These are phyloP conservation scores for Eumerus sabulonum DNA, from an alignment of 2,888 invertebrate species.

Conservation along the genomic window DNA sequence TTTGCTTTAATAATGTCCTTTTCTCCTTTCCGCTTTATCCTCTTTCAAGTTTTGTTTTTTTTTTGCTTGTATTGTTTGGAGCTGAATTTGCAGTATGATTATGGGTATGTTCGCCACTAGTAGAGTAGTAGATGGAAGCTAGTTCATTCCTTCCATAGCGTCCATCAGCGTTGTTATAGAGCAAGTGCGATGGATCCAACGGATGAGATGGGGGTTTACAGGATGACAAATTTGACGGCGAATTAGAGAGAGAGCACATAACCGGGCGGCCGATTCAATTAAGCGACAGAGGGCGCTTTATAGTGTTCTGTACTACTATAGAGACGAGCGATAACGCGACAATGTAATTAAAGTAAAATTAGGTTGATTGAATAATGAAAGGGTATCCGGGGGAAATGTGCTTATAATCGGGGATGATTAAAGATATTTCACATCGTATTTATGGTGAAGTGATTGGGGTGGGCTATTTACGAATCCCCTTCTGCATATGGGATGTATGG, in stretches of 20 bases:
- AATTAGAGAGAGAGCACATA: not conserved
- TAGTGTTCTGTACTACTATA: no score
- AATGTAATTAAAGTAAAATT: conserved; percentile 18
- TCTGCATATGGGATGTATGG: no score
- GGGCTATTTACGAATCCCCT: no score
- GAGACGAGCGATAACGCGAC: conserved; percentile 9
- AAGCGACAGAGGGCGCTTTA: not conserved
- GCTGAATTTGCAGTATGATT: conserved; percentile 31
- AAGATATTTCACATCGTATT: no score
- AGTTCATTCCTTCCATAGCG: no score
- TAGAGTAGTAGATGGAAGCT: no score
- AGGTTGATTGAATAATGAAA: conserved; percentile 18
- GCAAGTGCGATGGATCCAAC: not conserved
- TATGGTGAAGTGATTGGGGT: no score
- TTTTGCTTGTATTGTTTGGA: conserved; percentile 42
- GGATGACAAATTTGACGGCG: not conserved
- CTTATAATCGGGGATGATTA: not conserved
- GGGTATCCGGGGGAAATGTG: not conserved
- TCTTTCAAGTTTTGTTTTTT: no score
- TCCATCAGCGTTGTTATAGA: not conserved
- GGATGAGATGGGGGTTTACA: no score
- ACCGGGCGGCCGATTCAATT: conserved; percentile 19
- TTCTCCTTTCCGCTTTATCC: no score
- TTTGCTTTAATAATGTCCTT: conserved; percentile 30
- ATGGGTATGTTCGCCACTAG: not conserved